Evolutionary conservation across 2,113 vertebrate species (phyloP).

Genomic region (Eulemur macaco): DNA sequence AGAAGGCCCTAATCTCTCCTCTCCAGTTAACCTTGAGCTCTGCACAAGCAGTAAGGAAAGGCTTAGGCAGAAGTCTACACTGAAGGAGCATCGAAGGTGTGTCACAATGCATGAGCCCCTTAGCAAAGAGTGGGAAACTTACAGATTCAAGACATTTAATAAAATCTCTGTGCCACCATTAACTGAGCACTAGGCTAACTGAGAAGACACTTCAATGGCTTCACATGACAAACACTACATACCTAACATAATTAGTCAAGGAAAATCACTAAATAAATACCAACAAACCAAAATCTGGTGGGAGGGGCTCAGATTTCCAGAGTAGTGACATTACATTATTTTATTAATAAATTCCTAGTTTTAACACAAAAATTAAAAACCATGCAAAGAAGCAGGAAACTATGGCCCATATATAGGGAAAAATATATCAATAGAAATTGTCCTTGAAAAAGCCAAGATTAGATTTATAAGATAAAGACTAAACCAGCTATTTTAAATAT

Average conservation of each 20-base stretch:
- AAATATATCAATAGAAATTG: background rate
- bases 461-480: background rate
- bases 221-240: background rate
- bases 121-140: background rate
- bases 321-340: background rate
- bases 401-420: background rate
- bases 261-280: background rate
- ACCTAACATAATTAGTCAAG: background rate
- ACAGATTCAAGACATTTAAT: background rate
- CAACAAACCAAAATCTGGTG: background rate
- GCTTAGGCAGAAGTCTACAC: background rate
- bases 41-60: background rate
- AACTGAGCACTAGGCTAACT: background rate
- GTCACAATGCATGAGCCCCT: background rate
- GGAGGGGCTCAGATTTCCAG: background rate
- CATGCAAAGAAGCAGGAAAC: background rate
- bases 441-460: background rate
- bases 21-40: background rate
- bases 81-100: background rate
- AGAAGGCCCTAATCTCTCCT: background rate
- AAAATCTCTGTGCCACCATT: background rate
- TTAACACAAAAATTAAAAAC: background rate
- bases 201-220: background rate
- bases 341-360: background rate
- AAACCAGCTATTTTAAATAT: background rate